These are phyloP conservation scores for Euphonia xanthogaster DNA, from an alignment of 2,797 vertebrate genomes.

Conservation along the genomic window DNA sequence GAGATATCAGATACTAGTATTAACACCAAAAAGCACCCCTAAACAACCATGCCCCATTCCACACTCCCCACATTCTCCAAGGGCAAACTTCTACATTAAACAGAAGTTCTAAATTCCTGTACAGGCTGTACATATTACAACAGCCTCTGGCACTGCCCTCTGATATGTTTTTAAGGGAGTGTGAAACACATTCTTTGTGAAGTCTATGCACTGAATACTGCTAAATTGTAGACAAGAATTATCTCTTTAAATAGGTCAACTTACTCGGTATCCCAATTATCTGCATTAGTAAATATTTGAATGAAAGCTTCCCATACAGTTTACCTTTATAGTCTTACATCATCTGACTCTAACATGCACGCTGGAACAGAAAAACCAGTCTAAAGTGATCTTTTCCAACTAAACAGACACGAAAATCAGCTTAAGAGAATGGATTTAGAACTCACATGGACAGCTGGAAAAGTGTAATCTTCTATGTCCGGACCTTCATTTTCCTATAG, in stretches of 20 bases:
- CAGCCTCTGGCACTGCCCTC: background rate
- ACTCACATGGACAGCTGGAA: constrained; percentile 74
- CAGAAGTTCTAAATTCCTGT: background rate
- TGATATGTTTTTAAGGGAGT: background rate
- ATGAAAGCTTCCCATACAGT: background rate
- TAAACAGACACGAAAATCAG: background rate
- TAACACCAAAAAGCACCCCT: background rate
- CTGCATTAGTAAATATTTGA: background rate
- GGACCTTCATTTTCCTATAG: constrained; percentile 76
- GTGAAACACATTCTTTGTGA: background rate
- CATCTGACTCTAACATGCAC: background rate
- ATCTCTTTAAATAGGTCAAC: background rate
- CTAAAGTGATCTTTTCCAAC: constrained; percentile 14
- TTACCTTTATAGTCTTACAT: background rate
- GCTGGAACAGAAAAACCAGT: constrained; percentile 17
- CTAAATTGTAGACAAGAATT: background rate
- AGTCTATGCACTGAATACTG: background rate
- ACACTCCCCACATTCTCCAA: background rate
- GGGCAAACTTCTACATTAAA: background rate
- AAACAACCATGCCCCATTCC: fast-evolving
- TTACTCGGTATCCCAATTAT: background rate
- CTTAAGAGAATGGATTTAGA: constrained; percentile 15
- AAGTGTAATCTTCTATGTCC: constrained; percentile 75
- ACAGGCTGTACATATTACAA: background rate
- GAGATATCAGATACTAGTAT: background rate